These are phyloP conservation scores for Chaetogeoica ovagalla DNA, from an alignment of 2,888 invertebrate genomes.

Conservation along the genomic window DNA sequence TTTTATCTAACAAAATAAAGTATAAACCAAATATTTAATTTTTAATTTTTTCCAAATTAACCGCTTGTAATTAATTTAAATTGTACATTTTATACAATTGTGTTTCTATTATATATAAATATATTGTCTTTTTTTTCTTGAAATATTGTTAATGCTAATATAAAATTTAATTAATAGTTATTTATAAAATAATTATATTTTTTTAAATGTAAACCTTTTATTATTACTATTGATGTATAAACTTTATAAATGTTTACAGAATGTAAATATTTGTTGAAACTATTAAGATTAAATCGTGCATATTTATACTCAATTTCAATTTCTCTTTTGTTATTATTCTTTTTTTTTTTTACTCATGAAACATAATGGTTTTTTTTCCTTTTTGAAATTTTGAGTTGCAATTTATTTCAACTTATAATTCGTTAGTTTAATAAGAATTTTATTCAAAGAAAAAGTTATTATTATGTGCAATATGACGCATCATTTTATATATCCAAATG, in stretches of 20 bases:
- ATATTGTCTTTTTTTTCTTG: slow-evolving; percentile 15
- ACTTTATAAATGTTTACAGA: slow-evolving; percentile 15
- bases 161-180: slow-evolving; percentile 42
- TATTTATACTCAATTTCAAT: slow-evolving; percentile 33
- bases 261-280: slow-evolving; percentile 38
- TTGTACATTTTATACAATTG: slow-evolving; percentile 28
- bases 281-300: slow-evolving; percentile 41
- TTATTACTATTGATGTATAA: slow-evolving; percentile 15
- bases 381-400: too few species aligned
- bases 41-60: slow-evolving; percentile 11
- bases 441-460: too few species aligned
- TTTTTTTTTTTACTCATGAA: too few species aligned
- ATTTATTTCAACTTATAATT: too few species aligned
- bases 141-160: slow-evolving; percentile 26
- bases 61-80: slow-evolving; percentile 15
- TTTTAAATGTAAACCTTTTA: slow-evolving; percentile 33
- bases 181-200: slow-evolving; percentile 47
- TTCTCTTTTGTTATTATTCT: too few species aligned
- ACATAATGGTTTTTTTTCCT: too few species aligned
- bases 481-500: too few species aligned
- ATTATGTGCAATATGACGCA: too few species aligned
- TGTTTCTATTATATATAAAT: background rate
- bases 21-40: background rate
- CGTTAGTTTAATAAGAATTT: too few species aligned
- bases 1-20: background rate